Evolutionary conservation across 2,797 vertebrate species (phyloP), one percentile per base, ranked within the genome.

Genomic region (Liasis olivaceus): DNA sequence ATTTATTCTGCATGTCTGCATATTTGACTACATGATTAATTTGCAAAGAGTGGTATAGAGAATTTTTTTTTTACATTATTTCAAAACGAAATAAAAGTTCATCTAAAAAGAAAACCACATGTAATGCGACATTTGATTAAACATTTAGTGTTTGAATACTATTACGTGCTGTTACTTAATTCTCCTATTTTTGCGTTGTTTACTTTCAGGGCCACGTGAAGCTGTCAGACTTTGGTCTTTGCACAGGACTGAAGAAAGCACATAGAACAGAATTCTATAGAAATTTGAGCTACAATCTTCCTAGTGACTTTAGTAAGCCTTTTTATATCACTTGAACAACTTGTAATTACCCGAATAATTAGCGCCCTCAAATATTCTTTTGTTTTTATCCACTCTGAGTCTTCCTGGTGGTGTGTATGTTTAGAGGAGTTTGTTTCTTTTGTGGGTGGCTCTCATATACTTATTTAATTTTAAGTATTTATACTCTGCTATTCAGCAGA

Each of bases 241-340:
- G 99, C 95, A 99, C 99, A 17, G 99, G 99, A 31, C 97, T 99
- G 85, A 99, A 99, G 95, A 99, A 99, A 96, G 99, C 99, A 72
- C 99, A 99, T 85, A 98, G 99, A 72, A 99, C 99, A 0, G 99
- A 99, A 95, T 99, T 99, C 95, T 99, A 99, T 92, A 99, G 99
- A 95, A 99, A 99, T 96, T 97, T 99, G 96, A 99, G 99, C 98
- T 99, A 99, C 95, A 99, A 98, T 94, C 98, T 99, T 87, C 99
- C 99, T 89, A 99, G 98, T 95, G 99, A 99, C 96, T 99, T 99
- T 98, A 99, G 99, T 98, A 98, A 99, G 98, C 98, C 17, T 12
- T 12, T 3, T 56, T 89, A 13, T 28, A 81, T 15, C 42, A 22
- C n/a, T n/a, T 36, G 47, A 81, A 81, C 36, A 81, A 47, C 20